Base-by-base conservation (phyloP, 2,797 vertebrate species). In the Phoebastria nigripes region DNA sequence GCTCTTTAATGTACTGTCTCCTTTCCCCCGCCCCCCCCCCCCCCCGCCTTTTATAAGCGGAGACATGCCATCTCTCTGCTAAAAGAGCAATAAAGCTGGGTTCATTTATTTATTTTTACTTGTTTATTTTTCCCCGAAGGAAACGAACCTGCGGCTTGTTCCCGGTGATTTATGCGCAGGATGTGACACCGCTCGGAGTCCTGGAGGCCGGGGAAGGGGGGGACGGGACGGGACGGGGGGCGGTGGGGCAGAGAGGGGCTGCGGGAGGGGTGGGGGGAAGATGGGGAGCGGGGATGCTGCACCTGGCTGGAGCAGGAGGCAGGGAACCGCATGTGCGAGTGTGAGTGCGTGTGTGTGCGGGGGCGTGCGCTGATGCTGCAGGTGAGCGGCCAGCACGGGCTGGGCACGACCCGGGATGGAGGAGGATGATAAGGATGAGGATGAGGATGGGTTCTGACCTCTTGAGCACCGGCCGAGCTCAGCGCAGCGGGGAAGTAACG, bases 1-100 rank as follows among this genome's bases (percentile, higher is more conserved):
- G 93, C 89, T 95, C 92, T 83, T 92, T 96, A 96, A 92, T 56
- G 78, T 72, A 82, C 93, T 58, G 74, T 94, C 86, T 73, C 79
- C 61, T 73, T 35, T 35, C 35, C 35, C 35, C 35, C 35, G 35
- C 35, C 35, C 35, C 35, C 35, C 35, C 35, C 35, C 52, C 33
- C 87, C 91, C 11, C 17, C 9, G 8, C 47, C 42, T 70, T 83
- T 92, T 78, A 25, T 41, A 66, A 89, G 94, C 26, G 63, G 41
- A 17, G 42, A 69, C 82, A 18, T 55, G 66, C 73, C 79, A 39
- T 70, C 39, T 73, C 67, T 63, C 73, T 42, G 51, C 77, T 66
- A 49, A 66, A 84, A 82, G 39, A 93, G 74, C 28, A 42, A 37
- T 93, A 87, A 55, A 82, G n/a, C 28, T 31, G 39, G 54, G 54